These are phyloP conservation scores for Tragopan temminckii DNA, from an alignment of 2,797 vertebrate genomes.

Conservation along the genomic window DNA sequence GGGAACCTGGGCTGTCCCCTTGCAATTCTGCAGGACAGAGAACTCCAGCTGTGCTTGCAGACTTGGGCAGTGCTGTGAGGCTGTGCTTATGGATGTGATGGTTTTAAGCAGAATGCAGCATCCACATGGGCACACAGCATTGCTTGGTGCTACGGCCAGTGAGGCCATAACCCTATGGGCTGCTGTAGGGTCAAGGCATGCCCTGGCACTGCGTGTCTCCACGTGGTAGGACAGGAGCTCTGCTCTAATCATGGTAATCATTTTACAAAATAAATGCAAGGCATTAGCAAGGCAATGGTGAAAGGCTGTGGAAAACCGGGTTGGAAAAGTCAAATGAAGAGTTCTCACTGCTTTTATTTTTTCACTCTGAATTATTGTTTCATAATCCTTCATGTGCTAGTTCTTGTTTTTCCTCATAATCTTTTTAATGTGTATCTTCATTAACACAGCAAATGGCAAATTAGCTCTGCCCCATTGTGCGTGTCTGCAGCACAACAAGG, in stretches of 20 bases:
- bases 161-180: neutral
- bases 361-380: neutral
- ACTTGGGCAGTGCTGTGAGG: neutral
- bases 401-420: neutral
- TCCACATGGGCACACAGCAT: neutral
- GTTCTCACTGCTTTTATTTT: neutral
- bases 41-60: neutral
- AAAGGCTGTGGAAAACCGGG: neutral
- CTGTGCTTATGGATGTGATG: neutral
- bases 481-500: neutral
- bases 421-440: slow-evolving; percentile 8
- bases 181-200: neutral
- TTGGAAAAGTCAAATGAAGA: neutral
- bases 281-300: neutral
- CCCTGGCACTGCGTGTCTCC: neutral
- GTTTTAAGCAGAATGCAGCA: neutral
- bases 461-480: slow-evolving; percentile 38
- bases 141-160: neutral
- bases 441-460: slow-evolving; percentile 41
- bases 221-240: neutral
- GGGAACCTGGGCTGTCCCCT: neutral
- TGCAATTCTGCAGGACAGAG: neutral
- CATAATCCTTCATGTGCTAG: neutral
- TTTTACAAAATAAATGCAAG: neutral
- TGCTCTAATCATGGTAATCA: neutral